Evolutionary conservation across 2,888 invertebrate genomes (phyloP).

Genomic region (Geotrupes spiniger): DNA sequence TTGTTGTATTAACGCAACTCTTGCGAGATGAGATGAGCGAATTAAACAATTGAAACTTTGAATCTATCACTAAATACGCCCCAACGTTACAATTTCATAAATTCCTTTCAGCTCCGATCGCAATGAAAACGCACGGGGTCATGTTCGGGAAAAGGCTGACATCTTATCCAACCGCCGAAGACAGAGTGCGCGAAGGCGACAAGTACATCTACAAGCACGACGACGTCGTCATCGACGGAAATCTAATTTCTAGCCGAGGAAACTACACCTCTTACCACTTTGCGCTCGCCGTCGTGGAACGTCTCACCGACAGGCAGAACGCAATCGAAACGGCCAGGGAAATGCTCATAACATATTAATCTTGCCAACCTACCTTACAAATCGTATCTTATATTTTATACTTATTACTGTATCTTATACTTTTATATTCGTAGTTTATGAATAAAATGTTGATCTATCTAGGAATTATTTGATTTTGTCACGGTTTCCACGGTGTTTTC

Average conservation of each 20-base stretch:
- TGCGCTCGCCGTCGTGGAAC: slow-evolving; percentile 74
- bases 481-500: too few species aligned
- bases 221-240: slow-evolving; percentile 53
- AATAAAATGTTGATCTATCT: too few species aligned
- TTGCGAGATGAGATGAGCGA: too few species aligned
- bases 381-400: too few species aligned
- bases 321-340: slow-evolving; percentile 67
- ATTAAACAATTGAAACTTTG: too few species aligned
- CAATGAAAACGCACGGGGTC: slow-evolving; percentile 26
- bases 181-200: slow-evolving; percentile 27
- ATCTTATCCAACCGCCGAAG: slow-evolving; percentile 28
- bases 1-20: too few species aligned
- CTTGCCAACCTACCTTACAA: too few species aligned
- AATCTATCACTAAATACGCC: too few species aligned
- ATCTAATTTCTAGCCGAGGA: slow-evolving; percentile 77
- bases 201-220: slow-evolving; percentile 31
- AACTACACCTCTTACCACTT: slow-evolving; percentile 92
- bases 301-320: slow-evolving; percentile 67
- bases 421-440: too few species aligned
- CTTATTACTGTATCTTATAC: too few species aligned
- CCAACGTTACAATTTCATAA: too few species aligned
- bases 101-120: slow-evolving; percentile 26
- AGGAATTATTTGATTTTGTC: too few species aligned
- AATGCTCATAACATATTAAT: slow-evolving; percentile 54
- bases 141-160: slow-evolving; percentile 28